Percentiles rank a stretch among this genome's conserved stretches.
Evolutionary conservation across 2,888 invertebrate species (phyloP).

Genomic region (Ormyrus nitidulus): DNA sequence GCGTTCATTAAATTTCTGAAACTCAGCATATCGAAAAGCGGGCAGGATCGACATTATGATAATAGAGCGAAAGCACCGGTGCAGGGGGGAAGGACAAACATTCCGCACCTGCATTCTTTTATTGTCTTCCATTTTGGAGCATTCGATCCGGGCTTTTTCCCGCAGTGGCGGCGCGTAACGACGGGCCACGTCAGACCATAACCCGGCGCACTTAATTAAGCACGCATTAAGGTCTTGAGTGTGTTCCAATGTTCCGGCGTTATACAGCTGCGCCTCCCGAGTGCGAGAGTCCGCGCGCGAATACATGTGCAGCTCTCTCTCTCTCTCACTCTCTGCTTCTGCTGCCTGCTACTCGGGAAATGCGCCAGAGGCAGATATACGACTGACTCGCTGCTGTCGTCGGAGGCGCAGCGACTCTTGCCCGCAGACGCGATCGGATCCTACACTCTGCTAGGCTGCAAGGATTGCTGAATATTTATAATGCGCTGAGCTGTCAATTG

Average conservation of each 20-base stretch:
- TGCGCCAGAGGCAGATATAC: background rate
- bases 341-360: background rate
- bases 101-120: background rate
- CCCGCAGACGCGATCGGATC: too few species aligned
- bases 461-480: too few species aligned
- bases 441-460: too few species aligned
- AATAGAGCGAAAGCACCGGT: too few species aligned
- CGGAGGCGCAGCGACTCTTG: background rate
- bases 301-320: background rate
- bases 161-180: background rate
- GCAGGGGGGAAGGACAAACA: too few species aligned
- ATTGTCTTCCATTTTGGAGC: slow-evolving; percentile 13
- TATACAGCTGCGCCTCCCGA: slow-evolving; percentile 20
- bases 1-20: too few species aligned
- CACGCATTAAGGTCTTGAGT: slow-evolving; percentile 73
- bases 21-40: too few species aligned
- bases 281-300: background rate
- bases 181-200: slow-evolving; percentile 59
- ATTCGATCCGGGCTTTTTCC: background rate
- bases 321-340: too few species aligned
- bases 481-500: too few species aligned
- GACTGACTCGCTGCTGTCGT: background rate
- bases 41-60: too few species aligned
- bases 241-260: slow-evolving; percentile 63
- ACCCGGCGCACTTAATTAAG: slow-evolving; percentile 71